phyloP scores from a whole-genome alignment of 2,888 invertebrate species.

The Drosophila mayaguana region DNA sequence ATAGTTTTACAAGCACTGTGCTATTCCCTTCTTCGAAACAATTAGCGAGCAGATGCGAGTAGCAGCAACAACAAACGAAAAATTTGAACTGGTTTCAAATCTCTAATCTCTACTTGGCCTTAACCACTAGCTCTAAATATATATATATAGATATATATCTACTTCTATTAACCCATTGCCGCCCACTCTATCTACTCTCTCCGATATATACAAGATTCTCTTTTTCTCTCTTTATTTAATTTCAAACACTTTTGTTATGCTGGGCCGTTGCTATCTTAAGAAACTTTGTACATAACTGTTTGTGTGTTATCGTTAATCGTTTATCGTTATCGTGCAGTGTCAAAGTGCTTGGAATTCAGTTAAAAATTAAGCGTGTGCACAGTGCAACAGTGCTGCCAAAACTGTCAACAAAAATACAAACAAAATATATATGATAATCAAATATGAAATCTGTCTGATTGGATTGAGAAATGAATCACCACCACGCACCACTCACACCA shows the following conservation, averaged over 20 bases:
- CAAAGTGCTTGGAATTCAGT: constrained; percentile 42
- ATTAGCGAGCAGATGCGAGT: constrained; percentile 66
- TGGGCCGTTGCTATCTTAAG: constrained; percentile 71
- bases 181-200: constrained; percentile 47
- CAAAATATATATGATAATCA: constrained; percentile 30
- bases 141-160: background rate
- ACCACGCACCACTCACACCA: constrained; percentile 61
- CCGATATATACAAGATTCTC: background rate
- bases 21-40: constrained; percentile 39
- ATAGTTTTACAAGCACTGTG: constrained; percentile 65
- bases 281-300: constrained; percentile 22
- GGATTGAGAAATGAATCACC: constrained; percentile 57
- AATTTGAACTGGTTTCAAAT: constrained; percentile 69
- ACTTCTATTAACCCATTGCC: constrained; percentile 67
- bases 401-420: constrained; percentile 35
- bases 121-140: constrained; percentile 14
- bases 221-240: constrained; percentile 22
- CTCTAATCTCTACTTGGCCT: constrained; percentile 44
- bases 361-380: constrained; percentile 53
- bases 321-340: constrained; percentile 57
- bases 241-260: constrained; percentile 65
- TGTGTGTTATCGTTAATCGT: constrained; percentile 42
- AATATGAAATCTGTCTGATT: constrained; percentile 41
- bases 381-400: constrained; percentile 51
- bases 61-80: constrained; percentile 47